Base-by-base conservation (phyloP, 2,797 vertebrate genomes). In the Sebastes wilsoni region DNA sequence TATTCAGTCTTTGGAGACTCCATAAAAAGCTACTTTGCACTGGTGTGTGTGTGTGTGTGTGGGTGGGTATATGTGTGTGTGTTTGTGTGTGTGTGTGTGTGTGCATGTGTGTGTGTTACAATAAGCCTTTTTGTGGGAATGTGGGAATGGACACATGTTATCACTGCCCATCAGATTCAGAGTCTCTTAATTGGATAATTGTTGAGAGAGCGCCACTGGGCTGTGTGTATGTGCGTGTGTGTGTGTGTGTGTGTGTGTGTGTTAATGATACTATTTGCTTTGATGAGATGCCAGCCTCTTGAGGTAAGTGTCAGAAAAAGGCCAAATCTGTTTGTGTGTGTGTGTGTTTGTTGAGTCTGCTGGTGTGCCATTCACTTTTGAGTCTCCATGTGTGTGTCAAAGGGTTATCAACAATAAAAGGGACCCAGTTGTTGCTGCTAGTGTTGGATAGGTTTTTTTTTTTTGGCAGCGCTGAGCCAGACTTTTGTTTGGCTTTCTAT, bases 381-480 rank as follows among this genome's bases (percentile, higher is more conserved):
- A 56, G 65, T 46, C 10, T 52, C 32, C 61, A 4, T 30, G 55
- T 49, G 28, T 66, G 11, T 65, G 34, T 18, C 71, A 86, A 79
- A 82, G 80, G 84, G 83, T 91, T 89, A 94, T 88, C 86, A 84
- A 49, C 68, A 56, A 81, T 83, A 46, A 82, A 80, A 86, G 61
- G 20, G 46, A 65, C 38, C 55, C 85, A 75, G 87, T 74, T 18
- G 22, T 80, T 76, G 68, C 80, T 88, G 84, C 64, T 59, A 16
- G 56, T 11, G 38, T 65, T 64, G 54, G 75, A 71, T 84, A 70
- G 73, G 28, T 83, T 88, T 77, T 18, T 42, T 30, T 42, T 46
- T 77, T 76, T 73, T 67, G 58, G 66, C 73, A 69, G 60, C 23
- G 1, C 62, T 22, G 30, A 83, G 81, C 54, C 52, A 69, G 58